Conservation (phyloP, 2,113 vertebrate species). For the Ophthalmotilapia sp. region DNA sequence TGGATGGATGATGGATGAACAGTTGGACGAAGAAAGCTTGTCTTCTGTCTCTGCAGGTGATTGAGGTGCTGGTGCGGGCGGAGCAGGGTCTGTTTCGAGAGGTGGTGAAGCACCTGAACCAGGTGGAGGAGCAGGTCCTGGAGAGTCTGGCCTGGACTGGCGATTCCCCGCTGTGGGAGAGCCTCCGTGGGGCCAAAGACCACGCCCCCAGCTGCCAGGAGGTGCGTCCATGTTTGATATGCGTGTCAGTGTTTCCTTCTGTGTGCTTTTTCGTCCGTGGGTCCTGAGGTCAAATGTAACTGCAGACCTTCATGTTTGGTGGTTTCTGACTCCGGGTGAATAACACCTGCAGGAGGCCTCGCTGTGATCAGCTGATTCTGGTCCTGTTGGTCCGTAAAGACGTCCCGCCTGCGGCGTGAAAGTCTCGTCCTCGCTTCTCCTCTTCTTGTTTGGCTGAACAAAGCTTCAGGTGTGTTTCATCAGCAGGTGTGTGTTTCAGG, state of each 20-base stretch:
- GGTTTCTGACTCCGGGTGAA: not conserved
- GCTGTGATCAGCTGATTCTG: not conserved
- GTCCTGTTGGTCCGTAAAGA: not conserved
- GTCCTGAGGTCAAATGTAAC: not conserved
- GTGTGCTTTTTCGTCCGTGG: accelerated
- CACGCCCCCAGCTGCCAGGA: constrained; percentile 84
- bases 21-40: not conserved
- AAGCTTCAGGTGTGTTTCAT: not conserved
- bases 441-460: not conserved
- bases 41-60: constrained; percentile 71
- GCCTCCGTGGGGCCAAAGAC: constrained; percentile 78
- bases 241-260: not conserved
- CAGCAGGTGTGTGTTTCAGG: constrained; percentile 64
- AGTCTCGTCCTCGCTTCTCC: not conserved
- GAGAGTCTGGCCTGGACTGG: constrained; percentile 87
- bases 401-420: not conserved
- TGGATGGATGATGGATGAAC: not conserved
- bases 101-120: constrained; percentile 91
- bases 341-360: not conserved
- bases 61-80: constrained; percentile 87
- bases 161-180: constrained; percentile 85
- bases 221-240: constrained; percentile 50
- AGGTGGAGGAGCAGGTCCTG: constrained; percentile 90
- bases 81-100: constrained; percentile 91
- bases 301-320: not conserved